Conservation (phyloP, 2,797 vertebrate species). For the Molossus alvarezi region DNA sequence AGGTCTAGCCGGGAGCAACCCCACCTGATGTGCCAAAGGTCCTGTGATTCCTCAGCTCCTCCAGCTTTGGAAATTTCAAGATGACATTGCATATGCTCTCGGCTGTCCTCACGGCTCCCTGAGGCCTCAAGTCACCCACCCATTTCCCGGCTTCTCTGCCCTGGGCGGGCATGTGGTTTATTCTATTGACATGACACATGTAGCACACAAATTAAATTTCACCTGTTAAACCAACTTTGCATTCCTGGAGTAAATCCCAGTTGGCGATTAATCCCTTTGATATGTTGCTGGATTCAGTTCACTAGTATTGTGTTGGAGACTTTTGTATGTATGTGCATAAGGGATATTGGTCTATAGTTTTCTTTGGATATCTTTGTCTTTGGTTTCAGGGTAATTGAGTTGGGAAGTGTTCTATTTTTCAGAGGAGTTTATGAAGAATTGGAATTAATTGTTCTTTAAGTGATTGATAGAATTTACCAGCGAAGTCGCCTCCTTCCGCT, state of each 20-base stretch:
- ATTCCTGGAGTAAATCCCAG: background rate
- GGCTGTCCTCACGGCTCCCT: background rate
- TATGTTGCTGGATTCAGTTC: background rate
- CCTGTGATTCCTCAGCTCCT: background rate
- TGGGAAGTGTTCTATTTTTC: background rate
- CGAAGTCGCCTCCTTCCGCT: background rate
- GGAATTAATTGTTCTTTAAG: background rate
- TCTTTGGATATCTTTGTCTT: background rate
- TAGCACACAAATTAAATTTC: background rate
- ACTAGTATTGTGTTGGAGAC: background rate
- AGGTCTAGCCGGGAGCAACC: background rate
- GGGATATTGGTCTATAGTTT: background rate
- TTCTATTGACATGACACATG: background rate
- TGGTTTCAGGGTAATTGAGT: background rate
- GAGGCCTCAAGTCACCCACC: background rate
- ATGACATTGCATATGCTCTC: rapidly evolving
- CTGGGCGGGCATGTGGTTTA: background rate
- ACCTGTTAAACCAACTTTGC: background rate
- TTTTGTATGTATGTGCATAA: background rate
- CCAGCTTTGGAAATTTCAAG: background rate
- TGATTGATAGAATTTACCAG: background rate
- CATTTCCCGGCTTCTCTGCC: background rate
- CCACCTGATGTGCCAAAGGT: rapidly evolving
- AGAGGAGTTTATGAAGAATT: background rate
- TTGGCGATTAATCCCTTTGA: background rate